Base-by-base conservation (phyloP, 2,888 invertebrate species). In the Dolichomitus sp. region DNA sequence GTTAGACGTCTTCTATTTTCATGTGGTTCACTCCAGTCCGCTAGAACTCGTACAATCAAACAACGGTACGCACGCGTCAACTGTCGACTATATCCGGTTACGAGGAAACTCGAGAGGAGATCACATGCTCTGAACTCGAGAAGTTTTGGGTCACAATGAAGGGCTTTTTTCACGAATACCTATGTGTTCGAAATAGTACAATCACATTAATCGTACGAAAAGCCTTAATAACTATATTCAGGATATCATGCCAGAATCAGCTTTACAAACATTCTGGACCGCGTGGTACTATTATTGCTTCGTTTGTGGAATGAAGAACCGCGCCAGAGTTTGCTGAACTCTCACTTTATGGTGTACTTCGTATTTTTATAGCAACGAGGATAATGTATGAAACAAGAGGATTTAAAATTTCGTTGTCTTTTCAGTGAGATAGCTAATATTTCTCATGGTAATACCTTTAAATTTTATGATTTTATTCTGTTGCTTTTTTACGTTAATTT, bases 291-390 rank as follows among this genome's bases (percentile, higher is more conserved):
- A 74, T 75, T 37, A 80, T 70, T 61, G 75, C 59, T 81, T 66
- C 57, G 68, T 70, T 72, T 66, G 70, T 33, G 17, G 42, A 66
- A 81, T 50, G 81, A 76, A 76, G 63, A 66, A 50, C 69, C 63
- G 68, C 74, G 54, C 68, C 30, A 48, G 69, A 78, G 69, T 74
- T 82, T 78, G 69, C 73, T 69, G 17, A 69, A 78, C 78, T 78
- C 78, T 78, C 33, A 68, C 19, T 57, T 63, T 23, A 45, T 40
- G 17, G 14, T 78, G 68, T 78, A 63, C 61, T 45, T 54, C 4
- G 57, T 66, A 61, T 66, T 52, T 68, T 45, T 12, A 14, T 30
- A 27, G 61, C 4, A 6, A 45, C 14, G 40, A 14, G 27, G 40
- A 12, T n/a, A 40, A 7, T 48, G 14, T 12, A 23, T 14, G 48